These are phyloP conservation scores for Melanerpes formicivorus DNA, from an alignment of 2,113 vertebrate species.

Conservation along the genomic window DNA sequence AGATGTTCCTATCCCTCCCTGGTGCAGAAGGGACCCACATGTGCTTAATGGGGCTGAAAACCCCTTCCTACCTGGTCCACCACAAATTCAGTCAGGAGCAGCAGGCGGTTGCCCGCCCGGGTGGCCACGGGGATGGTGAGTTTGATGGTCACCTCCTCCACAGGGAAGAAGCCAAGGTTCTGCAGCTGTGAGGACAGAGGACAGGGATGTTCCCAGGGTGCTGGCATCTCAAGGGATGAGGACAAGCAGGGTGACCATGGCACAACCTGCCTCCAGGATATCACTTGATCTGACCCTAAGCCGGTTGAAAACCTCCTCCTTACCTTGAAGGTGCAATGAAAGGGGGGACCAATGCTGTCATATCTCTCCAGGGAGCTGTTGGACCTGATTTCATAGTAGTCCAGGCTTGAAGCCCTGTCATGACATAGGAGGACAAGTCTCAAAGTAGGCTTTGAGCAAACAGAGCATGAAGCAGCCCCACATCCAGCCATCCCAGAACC, in stretches of 20 bases:
- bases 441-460: background rate
- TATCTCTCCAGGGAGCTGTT: conserved; percentile 75
- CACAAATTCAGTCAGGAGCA: conserved; percentile 78
- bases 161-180: conserved; percentile 86
- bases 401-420: conserved; percentile 81
- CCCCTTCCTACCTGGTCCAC: conserved; percentile 76
- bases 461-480: background rate
- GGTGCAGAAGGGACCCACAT: background rate
- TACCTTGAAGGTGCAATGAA: conserved; percentile 85
- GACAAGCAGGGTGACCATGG: fast-evolving
- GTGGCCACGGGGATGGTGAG: conserved; percentile 84
- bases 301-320: fast-evolving
- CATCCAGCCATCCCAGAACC: background rate
- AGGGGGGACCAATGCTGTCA: conserved; percentile 72
- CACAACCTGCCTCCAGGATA: fast-evolving
- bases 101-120: conserved; percentile 77
- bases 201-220: background rate
- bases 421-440: background rate
- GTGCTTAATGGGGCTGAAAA: no score
- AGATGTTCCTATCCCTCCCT: background rate
- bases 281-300: background rate
- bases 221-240: fast-evolving
- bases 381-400: conserved; percentile 83
- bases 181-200: conserved; percentile 78
- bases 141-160: conserved; percentile 79